Evolutionary conservation across 2,888 invertebrate genomes (phyloP).

Genomic region (Endomychus coccineus): DNA sequence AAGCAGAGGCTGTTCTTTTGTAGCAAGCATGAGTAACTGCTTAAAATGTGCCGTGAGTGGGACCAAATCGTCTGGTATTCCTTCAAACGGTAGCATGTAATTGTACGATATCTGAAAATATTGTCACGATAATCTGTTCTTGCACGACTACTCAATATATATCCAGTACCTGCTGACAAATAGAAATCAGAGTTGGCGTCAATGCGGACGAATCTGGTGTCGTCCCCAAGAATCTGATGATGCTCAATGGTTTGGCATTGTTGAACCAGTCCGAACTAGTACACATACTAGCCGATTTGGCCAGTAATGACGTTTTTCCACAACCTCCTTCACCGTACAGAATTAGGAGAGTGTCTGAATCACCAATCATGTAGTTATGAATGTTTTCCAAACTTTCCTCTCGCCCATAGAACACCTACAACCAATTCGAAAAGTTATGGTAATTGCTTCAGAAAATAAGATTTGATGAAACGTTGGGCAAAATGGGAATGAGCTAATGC

Average conservation of each 20-base stretch:
- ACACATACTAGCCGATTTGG: slow-evolving; percentile 78
- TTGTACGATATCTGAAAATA: slow-evolving; percentile 77
- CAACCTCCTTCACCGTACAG: slow-evolving; percentile 95
- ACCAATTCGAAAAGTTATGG: slow-evolving; percentile 2
- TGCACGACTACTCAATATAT: background rate
- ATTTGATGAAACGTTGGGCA: background rate
- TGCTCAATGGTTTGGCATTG: slow-evolving; percentile 71
- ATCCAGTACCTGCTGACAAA: slow-evolving; percentile 78
- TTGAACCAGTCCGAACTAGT: slow-evolving; percentile 67
- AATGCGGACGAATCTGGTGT: slow-evolving; percentile 95
- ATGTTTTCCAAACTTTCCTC: slow-evolving; percentile 77
- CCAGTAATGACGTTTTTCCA: slow-evolving; percentile 92
- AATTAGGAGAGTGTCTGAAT: slow-evolving; percentile 81
- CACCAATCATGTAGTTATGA: slow-evolving; percentile 73
- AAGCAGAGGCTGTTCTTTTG: slow-evolving; percentile 74
- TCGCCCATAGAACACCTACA: slow-evolving; percentile 82
- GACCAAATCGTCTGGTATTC: slow-evolving; percentile 92
- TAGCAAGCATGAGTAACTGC: slow-evolving; percentile 78
- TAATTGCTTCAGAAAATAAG: too few relatives aligned
- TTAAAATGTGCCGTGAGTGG: slow-evolving; percentile 95
- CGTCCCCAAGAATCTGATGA: slow-evolving; percentile 90
- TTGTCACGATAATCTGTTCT: slow-evolving; percentile 1
- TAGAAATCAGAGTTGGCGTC: slow-evolving; percentile 88
- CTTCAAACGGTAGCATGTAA: slow-evolving; percentile 83
- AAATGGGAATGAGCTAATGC: too few relatives aligned